Evolutionary conservation across 1,140 invertebrate species (phyloP).

Genomic region (Amphibalanus amphitrite): DNA sequence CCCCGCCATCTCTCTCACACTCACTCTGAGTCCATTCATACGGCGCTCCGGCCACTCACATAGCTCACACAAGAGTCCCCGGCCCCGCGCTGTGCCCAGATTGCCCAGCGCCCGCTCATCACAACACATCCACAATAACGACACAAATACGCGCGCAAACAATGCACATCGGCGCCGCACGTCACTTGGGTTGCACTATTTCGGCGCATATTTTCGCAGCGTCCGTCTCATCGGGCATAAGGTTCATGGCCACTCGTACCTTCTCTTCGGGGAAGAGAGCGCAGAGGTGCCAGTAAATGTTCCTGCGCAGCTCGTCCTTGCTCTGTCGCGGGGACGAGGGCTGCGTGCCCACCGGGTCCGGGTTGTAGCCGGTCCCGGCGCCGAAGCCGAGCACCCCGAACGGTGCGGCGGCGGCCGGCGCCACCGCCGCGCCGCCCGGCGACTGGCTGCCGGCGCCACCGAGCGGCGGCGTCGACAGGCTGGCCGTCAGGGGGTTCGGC

Average conservation of each 20-base stretch:
- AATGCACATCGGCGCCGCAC: too few relatives aligned
- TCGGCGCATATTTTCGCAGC: slow-evolving; percentile 72
- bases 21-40: too few relatives aligned
- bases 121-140: too few relatives aligned
- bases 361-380: slow-evolving; percentile 19
- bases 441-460: slow-evolving; percentile 10
- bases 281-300: slow-evolving; percentile 64
- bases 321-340: slow-evolving; percentile 25
- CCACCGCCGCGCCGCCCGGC: slow-evolving; percentile 7
- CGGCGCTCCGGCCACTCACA: too few relatives aligned
- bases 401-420: slow-evolving; percentile 16
- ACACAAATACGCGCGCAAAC: too few relatives aligned
- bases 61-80: too few relatives aligned
- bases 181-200: slow-evolving; percentile 34
- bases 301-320: slow-evolving; percentile 45
- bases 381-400: slow-evolving; percentile 8
- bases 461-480: slow-evolving; percentile 10
- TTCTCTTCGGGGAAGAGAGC: slow-evolving; percentile 75
- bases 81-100: too few relatives aligned
- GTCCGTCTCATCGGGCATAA: slow-evolving; percentile 71
- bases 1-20: too few relatives aligned
- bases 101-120: too few relatives aligned
- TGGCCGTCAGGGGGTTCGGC: slow-evolving; percentile 16
- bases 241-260: slow-evolving; percentile 61
- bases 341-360: slow-evolving; percentile 5